A percentile compares a stretch with the other conserved stretches of the same genome.
Conservation (phyloP, 2,888 invertebrate species). For the Carterocephalus palaemon region DNA sequence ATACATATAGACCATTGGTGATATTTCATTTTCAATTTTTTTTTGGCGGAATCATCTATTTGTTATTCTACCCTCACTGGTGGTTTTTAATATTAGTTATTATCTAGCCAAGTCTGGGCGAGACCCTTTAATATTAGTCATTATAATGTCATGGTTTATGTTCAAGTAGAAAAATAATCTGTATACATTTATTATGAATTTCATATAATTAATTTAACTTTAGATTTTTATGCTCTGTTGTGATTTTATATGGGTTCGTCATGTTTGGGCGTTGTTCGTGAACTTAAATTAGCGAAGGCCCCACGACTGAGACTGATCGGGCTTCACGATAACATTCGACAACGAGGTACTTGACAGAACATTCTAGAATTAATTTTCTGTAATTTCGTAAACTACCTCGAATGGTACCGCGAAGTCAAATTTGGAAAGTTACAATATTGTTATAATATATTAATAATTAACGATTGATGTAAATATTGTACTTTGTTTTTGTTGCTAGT, state of each 20-base stretch:
- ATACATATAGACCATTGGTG: too few species aligned
- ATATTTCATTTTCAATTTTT: too few species aligned
- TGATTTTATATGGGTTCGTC: constrained; percentile 14
- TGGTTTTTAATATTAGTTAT: too few species aligned
- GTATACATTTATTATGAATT: too few species aligned
- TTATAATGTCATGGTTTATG: too few species aligned
- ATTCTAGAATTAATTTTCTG: too few species aligned
- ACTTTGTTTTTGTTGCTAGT: constrained; percentile 41
- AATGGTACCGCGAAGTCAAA: constrained; percentile 8
- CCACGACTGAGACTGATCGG: constrained; percentile 6
- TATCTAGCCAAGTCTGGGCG: too few species aligned
- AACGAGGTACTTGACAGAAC: too few species aligned
- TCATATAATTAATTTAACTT: background rate
- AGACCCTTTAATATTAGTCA: too few species aligned
- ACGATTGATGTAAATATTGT: constrained; percentile 36
- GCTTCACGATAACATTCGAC: background rate
- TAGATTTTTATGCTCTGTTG: constrained; percentile 2
- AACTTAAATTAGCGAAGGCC: background rate
- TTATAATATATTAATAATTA: constrained; percentile 27
- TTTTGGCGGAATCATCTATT: too few species aligned
- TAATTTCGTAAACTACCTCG: background rate
- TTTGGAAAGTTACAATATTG: constrained; percentile 24
- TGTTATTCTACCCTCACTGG: too few species aligned
- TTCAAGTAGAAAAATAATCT: too few species aligned
- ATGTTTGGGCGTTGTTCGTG: constrained; percentile 4